phyloP scores from a whole-genome alignment of 2,113 vertebrate species.

The Otocyon megalotis region DNA sequence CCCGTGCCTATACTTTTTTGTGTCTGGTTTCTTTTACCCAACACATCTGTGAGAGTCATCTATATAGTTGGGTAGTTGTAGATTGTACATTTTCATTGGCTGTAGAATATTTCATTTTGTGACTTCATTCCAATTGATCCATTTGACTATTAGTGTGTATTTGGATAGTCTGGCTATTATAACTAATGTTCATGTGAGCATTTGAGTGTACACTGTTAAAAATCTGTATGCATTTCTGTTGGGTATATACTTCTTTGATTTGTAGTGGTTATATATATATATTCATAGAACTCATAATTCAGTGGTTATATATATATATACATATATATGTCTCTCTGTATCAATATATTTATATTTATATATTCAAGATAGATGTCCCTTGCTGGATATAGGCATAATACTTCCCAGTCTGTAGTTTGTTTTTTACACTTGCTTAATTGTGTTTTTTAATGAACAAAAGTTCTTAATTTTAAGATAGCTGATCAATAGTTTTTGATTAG shows the following conservation, averaged over 20 bases:
- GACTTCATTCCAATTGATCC: neutral
- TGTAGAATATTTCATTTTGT: neutral
- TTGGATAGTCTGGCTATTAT: neutral
- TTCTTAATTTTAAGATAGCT: neutral
- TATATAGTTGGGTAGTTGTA: neutral
- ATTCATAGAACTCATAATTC: neutral
- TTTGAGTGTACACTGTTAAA: neutral
- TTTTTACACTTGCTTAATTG: neutral
- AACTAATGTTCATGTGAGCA: neutral
- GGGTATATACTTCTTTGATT: neutral
- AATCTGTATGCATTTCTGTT: neutral
- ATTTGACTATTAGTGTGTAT: neutral
- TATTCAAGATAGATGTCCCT: constrained; percentile 9
- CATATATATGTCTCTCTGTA: no score
- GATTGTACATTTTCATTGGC: neutral
- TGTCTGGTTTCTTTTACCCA: neutral
- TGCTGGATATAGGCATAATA: neutral
- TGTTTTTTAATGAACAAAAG: neutral
- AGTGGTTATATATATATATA: neutral
- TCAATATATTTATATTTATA: neutral
- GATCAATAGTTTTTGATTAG: neutral
- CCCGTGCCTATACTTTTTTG: neutral
- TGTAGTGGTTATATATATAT: neutral
- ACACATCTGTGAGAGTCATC: neutral
- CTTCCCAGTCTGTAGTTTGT: neutral